Conservation (phyloP, 2,888 invertebrate species). For the Acanthacorydalis orientalis region DNA sequence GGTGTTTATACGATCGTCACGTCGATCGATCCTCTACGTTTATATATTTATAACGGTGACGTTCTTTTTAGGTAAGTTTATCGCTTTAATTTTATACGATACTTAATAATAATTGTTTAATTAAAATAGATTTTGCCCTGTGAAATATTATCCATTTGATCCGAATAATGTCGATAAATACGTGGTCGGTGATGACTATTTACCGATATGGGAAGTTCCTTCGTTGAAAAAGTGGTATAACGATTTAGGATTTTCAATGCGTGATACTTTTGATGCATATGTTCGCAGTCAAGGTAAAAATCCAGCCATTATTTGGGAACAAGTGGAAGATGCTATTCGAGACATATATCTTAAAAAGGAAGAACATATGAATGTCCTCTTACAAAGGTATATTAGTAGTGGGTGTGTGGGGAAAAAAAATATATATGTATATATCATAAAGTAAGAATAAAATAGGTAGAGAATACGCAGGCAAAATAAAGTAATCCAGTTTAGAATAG, state of each 20-base stretch:
- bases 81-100: background rate
- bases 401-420: too few species aligned
- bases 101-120: conserved; percentile 2
- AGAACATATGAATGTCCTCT: conserved; percentile 41
- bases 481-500: too few species aligned
- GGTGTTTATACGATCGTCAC: conserved; percentile 87
- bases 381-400: conserved; percentile 22
- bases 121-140: conserved; percentile 62
- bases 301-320: conserved; percentile 57
- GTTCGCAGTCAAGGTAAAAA: conserved; percentile 47
- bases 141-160: conserved; percentile 83
- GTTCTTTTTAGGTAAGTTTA: conserved; percentile 58
- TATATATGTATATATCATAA: background rate
- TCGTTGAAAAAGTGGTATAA: conserved; percentile 53
- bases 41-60: conserved; percentile 81
- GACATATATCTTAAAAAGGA: conserved; percentile 56
- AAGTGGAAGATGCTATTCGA: conserved; percentile 62
- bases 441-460: background rate
- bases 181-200: conserved; percentile 85
- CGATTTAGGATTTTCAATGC: conserved; percentile 64
- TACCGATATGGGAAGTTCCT: conserved; percentile 87
- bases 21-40: conserved; percentile 75
- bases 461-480: background rate
- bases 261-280: conserved; percentile 69
- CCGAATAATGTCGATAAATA: conserved; percentile 66